Conservation (phyloP, 2,888 invertebrate genomes). For the Oscheius myriophilus region DNA sequence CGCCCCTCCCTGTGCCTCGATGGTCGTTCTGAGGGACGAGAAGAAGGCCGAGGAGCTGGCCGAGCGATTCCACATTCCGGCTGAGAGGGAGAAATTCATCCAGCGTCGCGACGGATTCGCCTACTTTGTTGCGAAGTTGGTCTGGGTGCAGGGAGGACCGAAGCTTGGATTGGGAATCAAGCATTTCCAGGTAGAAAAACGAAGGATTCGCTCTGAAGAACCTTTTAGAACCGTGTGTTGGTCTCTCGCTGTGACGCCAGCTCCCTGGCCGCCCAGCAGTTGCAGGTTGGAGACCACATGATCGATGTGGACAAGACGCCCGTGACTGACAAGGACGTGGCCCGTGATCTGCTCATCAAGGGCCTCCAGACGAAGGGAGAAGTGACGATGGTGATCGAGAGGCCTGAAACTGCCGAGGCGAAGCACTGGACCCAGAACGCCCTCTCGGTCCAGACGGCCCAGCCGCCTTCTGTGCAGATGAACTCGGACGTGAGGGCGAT, state of each 20-base stretch:
- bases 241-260: constrained; percentile 33
- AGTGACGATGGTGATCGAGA: constrained; percentile 44
- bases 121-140: constrained; percentile 34
- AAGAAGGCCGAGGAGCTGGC: constrained; percentile 48
- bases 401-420: too few relatives aligned
- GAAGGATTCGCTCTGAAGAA: too few relatives aligned
- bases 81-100: constrained; percentile 58
- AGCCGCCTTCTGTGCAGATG: constrained; percentile 48
- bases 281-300: constrained; percentile 6
- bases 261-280: constrained; percentile 1
- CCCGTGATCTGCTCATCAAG: constrained; percentile 24
- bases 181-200: too few relatives aligned
- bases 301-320: constrained; percentile 6
- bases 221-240: constrained; percentile 63
- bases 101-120: constrained; percentile 60
- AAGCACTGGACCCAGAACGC: constrained; percentile 34
- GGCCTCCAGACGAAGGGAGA: constrained; percentile 33
- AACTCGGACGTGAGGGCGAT: too few relatives aligned
- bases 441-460: constrained; percentile 19
- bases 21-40: constrained; percentile 12
- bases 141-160: constrained; percentile 39
- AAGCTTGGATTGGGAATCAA: constrained; percentile 63
- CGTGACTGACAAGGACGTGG: constrained; percentile 24
- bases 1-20: constrained; percentile 49
- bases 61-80: constrained; percentile 58